phyloP scores from a whole-genome alignment of 2,888 invertebrate species.

The Drosophila conformis region DNA sequence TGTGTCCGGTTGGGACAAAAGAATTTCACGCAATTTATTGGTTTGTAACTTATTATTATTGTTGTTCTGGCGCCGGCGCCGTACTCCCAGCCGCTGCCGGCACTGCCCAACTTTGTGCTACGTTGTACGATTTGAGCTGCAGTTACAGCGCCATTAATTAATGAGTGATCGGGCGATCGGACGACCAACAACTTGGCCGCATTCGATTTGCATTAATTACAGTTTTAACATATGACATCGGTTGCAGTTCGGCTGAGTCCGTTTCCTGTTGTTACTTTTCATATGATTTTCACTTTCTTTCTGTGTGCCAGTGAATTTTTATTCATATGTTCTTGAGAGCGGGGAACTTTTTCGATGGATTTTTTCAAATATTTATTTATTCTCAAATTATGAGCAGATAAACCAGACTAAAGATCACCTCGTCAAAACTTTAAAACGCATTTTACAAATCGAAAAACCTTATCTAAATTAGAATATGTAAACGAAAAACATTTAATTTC shows the following conservation, averaged over 20 bases:
- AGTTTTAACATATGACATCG: constrained; percentile 40
- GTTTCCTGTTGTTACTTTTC: constrained; percentile 69
- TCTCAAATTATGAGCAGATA: background rate
- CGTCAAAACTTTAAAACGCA: constrained; percentile 7
- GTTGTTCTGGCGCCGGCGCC: constrained; percentile 6
- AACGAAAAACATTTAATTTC: constrained; percentile 5
- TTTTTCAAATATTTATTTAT: background rate
- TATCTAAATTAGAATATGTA: background rate
- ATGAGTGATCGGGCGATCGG: constrained; percentile 42
- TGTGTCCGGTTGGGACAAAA: constrained; percentile 77
- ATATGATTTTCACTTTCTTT: constrained; percentile 62
- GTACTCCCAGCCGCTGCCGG: too few relatives aligned
- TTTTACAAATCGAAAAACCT: background rate
- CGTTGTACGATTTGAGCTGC: constrained; percentile 64
- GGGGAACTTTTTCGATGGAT: constrained; percentile 55
- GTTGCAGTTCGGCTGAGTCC: constrained; percentile 50
- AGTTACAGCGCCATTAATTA: constrained; percentile 69
- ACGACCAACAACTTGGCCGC: constrained; percentile 52
- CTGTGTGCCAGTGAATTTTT: constrained; percentile 48
- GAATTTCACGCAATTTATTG: constrained; percentile 57
- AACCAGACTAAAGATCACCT: background rate
- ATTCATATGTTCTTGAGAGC: constrained; percentile 57
- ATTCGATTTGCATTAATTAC: constrained; percentile 73
- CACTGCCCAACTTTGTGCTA: constrained; percentile 58
- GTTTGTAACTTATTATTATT: constrained; percentile 42